Conservation (phyloP, 1,140 invertebrate genomes). For the Drosophila bifasciata region DNA sequence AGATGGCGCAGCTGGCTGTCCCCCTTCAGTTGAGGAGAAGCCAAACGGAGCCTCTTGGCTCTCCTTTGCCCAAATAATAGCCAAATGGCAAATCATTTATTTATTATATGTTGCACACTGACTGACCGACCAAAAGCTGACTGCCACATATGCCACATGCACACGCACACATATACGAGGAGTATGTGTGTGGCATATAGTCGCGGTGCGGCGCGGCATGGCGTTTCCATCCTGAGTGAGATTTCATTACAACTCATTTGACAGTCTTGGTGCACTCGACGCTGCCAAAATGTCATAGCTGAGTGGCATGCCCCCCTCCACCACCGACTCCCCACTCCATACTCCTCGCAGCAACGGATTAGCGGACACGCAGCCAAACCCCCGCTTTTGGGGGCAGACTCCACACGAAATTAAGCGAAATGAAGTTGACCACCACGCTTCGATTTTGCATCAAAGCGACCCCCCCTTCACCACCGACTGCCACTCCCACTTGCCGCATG, state of each 20-base stretch:
- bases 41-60: no score
- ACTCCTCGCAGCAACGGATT: conserved; percentile 44
- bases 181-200: conserved; percentile 17
- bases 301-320: conserved; percentile 57
- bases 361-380: conserved; percentile 46
- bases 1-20: conserved; percentile 44
- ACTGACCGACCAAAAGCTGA: conserved; percentile 74
- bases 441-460: conserved; percentile 82
- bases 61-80: conserved; percentile 46
- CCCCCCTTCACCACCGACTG: no score
- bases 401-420: conserved; percentile 80
- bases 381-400: conserved; percentile 31
- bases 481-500: conserved; percentile 48
- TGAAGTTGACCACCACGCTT: conserved; percentile 82
- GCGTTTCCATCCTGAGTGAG: conserved; percentile 57
- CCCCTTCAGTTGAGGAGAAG: neutral
- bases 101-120: conserved; percentile 81
- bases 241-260: conserved; percentile 83
- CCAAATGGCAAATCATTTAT: conserved; percentile 81
- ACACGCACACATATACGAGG: neutral
- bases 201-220: conserved; percentile 16
- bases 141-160: conserved; percentile 19
- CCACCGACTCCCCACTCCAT: neutral
- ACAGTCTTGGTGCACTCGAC: conserved; percentile 81
- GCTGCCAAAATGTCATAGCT: conserved; percentile 81